Percentiles rank a stretch among this genome's conserved stretches.
phyloP scores from a whole-genome alignment of 2,113 vertebrate genomes.

The Pseudopodoces humilis region DNA sequence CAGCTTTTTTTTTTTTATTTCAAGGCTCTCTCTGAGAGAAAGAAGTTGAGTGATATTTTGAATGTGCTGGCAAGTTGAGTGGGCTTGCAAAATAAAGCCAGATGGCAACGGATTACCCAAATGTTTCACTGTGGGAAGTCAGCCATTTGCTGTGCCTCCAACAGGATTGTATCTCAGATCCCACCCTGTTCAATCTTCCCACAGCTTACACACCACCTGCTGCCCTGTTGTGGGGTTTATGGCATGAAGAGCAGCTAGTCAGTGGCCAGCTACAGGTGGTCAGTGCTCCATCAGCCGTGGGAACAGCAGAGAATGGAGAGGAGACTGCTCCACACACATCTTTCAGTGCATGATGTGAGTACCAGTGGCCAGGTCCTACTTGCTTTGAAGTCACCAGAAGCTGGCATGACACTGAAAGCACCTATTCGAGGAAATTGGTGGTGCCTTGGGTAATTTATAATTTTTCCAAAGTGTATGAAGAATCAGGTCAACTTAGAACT shows the following conservation, averaged over 20 bases:
- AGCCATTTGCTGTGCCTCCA: constrained; percentile 8
- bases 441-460: neutral
- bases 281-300: neutral
- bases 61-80: constrained; percentile 29
- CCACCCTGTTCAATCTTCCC: neutral
- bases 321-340: neutral
- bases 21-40: neutral
- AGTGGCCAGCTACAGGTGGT: neutral
- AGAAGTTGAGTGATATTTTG: neutral
- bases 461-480: neutral
- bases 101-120: constrained; percentile 49
- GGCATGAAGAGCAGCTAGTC: accelerated
- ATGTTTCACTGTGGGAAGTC: constrained; percentile 1
- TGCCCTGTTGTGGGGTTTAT: neutral
- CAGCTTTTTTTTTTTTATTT: neutral
- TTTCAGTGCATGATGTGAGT: accelerated
- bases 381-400: neutral
- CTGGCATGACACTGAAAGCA: neutral
- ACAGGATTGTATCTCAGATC: neutral
- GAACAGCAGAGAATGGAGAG: neutral
- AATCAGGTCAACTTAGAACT: neutral
- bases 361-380: neutral
- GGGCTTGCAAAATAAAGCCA: constrained; percentile 51
- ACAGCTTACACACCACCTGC: neutral
- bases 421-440: neutral